Evolutionary conservation across 2,113 vertebrate species (phyloP).

Genomic region (Nothobranchius furzeri): DNA sequence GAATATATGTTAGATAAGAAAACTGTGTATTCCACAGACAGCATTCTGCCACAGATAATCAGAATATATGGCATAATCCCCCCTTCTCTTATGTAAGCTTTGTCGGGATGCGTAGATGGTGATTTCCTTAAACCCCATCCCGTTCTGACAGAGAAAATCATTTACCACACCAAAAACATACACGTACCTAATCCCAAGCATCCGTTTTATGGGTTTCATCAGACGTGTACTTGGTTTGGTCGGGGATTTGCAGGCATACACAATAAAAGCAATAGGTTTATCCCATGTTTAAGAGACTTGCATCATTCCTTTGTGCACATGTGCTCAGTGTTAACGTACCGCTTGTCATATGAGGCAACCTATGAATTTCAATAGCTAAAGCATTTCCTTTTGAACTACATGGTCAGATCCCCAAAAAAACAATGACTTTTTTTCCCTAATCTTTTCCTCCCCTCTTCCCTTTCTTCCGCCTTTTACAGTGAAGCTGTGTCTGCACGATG

Average conservation of each 20-base stretch:
- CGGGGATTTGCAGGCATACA: constrained; percentile 60
- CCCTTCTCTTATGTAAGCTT: constrained; percentile 62
- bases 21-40: constrained; percentile 64
- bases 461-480: constrained; percentile 55
- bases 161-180: constrained; percentile 64
- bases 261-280: constrained; percentile 61
- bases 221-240: constrained; percentile 46
- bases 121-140: constrained; percentile 64
- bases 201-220: constrained; percentile 70
- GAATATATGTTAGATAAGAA: constrained; percentile 52
- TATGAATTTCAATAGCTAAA: constrained; percentile 54
- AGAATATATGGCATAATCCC: constrained; percentile 56
- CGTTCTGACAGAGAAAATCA: constrained; percentile 70
- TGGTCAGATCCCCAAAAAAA: constrained; percentile 50
- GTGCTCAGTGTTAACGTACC: constrained; percentile 49
- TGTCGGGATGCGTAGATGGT: constrained; percentile 42
- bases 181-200: constrained; percentile 56
- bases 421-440: constrained; percentile 42
- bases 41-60: constrained; percentile 47
- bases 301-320: constrained; percentile 67
- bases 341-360: constrained; percentile 55
- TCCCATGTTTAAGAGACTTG: constrained; percentile 54
- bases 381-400: constrained; percentile 54
- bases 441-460: not conserved
- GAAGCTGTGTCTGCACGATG: constrained; percentile 58